phyloP scores from a whole-genome alignment of 2,113 vertebrate genomes.

The Speoplatyrhinus poulsoni region DNA sequence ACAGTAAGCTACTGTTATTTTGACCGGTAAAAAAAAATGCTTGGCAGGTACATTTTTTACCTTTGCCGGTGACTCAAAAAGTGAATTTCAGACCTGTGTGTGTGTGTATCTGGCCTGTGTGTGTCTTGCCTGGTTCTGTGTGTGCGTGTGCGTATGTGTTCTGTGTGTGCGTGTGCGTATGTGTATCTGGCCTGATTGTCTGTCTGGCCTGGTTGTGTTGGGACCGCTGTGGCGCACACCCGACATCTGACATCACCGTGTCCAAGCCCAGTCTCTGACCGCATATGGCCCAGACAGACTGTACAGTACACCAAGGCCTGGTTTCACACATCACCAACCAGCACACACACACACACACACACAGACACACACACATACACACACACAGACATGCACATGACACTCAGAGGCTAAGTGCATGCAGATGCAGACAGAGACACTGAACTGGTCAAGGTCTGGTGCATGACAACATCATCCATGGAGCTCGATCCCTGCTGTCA shows the following conservation, averaged over 20 bases:
- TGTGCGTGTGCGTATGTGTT: not conserved
- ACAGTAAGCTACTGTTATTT: no score
- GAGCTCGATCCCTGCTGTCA: conserved; percentile 30
- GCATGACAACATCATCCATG: conserved; percentile 30
- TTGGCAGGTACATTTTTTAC: no score
- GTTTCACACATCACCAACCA: not conserved
- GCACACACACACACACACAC: not conserved
- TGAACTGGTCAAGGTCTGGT: conserved; percentile 9
- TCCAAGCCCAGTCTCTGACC: conserved; percentile 6
- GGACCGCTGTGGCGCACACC: conserved; percentile 26
- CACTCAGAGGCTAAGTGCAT: not conserved
- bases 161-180: not conserved
- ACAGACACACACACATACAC: not conserved
- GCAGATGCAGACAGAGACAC: not conserved
- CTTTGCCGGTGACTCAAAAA: no score
- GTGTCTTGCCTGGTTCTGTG: conserved; percentile 15
- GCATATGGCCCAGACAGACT: conserved; percentile 7
- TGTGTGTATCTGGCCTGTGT: conserved; percentile 17
- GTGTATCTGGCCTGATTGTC: conserved; percentile 21
- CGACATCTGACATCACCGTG: conserved; percentile 27
- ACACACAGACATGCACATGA: not conserved
- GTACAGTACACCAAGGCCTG: conserved; percentile 1
- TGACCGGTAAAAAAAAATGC: no score
- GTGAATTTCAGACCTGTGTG: no score
- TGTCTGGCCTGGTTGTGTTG: conserved; percentile 37